phyloP scores from a whole-genome alignment of 2,888 invertebrate species.

The Acanthosepion pharaonis region DNA sequence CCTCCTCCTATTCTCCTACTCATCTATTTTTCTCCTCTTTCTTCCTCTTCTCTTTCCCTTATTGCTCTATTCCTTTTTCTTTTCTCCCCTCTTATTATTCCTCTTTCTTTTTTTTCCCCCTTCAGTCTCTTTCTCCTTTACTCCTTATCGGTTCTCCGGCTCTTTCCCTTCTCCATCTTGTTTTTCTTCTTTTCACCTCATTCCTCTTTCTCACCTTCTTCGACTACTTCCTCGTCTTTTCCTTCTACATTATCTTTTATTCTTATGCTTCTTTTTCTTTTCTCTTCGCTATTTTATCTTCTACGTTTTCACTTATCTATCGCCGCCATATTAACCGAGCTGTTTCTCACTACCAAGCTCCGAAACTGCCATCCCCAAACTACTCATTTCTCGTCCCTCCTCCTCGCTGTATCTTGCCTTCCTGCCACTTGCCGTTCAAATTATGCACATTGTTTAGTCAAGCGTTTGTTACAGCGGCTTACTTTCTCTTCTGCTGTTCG shows the following conservation, averaged over 20 bases:
- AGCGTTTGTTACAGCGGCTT: neutral
- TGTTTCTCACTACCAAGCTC: neutral
- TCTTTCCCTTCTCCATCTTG: neutral
- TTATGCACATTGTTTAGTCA: constrained; percentile 5
- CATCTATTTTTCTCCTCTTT: neutral
- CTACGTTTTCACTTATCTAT: neutral
- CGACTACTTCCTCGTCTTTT: neutral
- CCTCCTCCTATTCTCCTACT: rapidly evolving
- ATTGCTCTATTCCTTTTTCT: neutral
- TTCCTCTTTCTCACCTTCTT: neutral
- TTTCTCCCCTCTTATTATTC: rapidly evolving
- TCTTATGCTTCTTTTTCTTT: neutral
- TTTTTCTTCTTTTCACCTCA: neutral
- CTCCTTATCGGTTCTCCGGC: too few relatives aligned
- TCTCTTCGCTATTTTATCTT: neutral
- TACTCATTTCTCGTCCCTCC: neutral
- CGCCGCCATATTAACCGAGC: neutral
- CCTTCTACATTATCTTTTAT: neutral
- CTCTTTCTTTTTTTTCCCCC: neutral
- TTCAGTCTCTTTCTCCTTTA: neutral
- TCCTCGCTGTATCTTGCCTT: neutral
- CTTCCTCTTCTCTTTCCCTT: neutral
- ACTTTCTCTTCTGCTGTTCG: neutral
- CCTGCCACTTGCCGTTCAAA: neutral
- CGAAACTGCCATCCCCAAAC: neutral